Base-by-base conservation (phyloP, 2,113 vertebrate genomes). In the Actenoides hombroni region DNA sequence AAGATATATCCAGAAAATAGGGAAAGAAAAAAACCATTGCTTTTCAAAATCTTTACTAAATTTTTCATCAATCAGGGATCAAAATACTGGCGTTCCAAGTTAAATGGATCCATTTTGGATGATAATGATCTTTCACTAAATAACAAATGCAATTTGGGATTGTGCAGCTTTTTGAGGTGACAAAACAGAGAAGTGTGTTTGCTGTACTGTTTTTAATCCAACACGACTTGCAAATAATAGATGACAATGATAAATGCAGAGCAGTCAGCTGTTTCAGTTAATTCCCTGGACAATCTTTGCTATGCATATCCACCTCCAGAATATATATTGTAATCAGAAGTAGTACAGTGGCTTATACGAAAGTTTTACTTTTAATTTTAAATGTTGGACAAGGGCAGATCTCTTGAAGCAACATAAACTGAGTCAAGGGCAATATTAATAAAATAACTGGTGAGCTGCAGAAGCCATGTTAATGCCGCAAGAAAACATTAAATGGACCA, bases 351-450 rank as follows among this genome's bases (percentile, higher is more conserved):
- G 56, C 46, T 77, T 53, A 79, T 11, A 94, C 84, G 14, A 35
- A 86, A 81, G 13, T 77, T 81, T 96, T 94, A 78, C 60, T 63
- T 92, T 64, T 96, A 94, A 91, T 91, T 95, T 76, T 95, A 74
- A 48, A 10, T 23, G 29, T 69, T 85, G 33, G 23, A 31, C 83
- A 44, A 82, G 20, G n/a, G 56, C 23, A 87, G 17, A 61, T 85
- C 33, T 90, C 94, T 76, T 76, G 37, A 88, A 95, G 33, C 6
- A 25, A 49, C 28, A 5, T 23, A 54, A 59, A 2, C 46, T 87
- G 64, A 73, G 51, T 68, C 88, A 89, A 91, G 51, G 20, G 56
- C 44, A 86, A 25, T 80, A 59, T 75, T 86, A 96, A 71, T 65
- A 87, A 85, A 96, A 82, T 67, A 94, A 78, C 10, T 18, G 11